A percentile compares a stretch with the other conserved stretches of the same genome.
Conservation (phyloP, 1,140 invertebrate species). For the Caerostris darwini region DNA sequence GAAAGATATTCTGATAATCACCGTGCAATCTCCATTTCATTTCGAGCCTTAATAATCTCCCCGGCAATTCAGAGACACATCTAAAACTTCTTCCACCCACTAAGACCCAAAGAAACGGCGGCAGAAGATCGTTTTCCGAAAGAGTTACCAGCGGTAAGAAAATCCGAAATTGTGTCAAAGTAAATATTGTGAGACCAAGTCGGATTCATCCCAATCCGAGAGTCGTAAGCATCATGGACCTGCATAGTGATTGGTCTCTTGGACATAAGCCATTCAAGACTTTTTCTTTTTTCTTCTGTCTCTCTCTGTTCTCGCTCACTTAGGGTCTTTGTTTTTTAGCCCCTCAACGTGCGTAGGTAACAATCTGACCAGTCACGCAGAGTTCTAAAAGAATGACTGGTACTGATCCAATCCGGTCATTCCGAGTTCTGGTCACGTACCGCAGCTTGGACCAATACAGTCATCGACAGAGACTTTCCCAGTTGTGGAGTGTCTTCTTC, state of each 20-base stretch:
- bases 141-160: constrained; percentile 1
- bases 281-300: not conserved
- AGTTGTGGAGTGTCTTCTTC: not conserved
- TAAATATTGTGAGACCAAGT: constrained; percentile 10
- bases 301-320: not conserved
- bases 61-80: no score
- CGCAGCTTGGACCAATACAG: constrained; percentile 11
- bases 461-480: constrained; percentile 5
- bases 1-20: no score
- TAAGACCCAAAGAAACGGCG: not conserved
- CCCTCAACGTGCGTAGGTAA: constrained; percentile 11
- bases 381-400: not conserved
- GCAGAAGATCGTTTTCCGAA: not conserved
- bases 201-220: constrained; percentile 10
- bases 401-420: constrained; percentile 30
- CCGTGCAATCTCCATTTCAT: no score
- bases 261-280: constrained; percentile 46
- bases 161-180: constrained; percentile 40
- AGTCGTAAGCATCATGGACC: constrained; percentile 6
- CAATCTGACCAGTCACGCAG: not conserved
- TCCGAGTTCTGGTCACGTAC: constrained; percentile 14
- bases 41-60: no score
- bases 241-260: constrained; percentile 30
- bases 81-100: no score
- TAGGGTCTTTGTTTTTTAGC: not conserved